Evolutionary conservation across 2,113 vertebrate species (phyloP).

Genomic region (Hemibates koningsi): DNA sequence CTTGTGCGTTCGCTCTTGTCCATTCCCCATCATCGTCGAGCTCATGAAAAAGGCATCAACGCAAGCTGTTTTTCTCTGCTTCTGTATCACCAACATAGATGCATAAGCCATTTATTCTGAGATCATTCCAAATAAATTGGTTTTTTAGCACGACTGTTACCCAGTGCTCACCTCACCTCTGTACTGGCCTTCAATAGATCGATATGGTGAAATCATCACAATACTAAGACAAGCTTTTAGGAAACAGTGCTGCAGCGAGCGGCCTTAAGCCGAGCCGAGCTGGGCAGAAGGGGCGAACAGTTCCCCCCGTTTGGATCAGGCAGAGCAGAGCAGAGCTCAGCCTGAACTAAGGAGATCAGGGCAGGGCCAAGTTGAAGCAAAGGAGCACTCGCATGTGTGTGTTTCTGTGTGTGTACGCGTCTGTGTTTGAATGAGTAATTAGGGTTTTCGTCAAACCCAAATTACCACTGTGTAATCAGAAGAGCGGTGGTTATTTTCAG

Average conservation of each 20-base stretch:
- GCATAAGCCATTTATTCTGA: not conserved
- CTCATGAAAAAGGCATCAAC: not conserved
- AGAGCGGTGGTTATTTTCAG: constrained; percentile 30
- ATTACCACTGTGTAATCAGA: constrained; percentile 49
- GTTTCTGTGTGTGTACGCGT: not conserved
- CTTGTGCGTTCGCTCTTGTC: not conserved
- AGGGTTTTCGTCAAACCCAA: constrained; percentile 31
- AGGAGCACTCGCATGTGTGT: not conserved
- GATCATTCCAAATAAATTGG: not conserved
- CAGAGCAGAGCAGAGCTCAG: not conserved
- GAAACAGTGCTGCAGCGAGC: not conserved
- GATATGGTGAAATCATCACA: not conserved
- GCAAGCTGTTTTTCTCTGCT: not conserved
- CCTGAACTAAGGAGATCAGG: constrained; percentile 4
- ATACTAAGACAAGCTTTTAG: not conserved
- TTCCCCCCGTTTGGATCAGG: not conserved
- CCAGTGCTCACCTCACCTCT: not conserved
- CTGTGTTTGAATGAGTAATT: constrained; percentile 50
- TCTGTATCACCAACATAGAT: not conserved
- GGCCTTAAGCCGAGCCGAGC: not conserved
- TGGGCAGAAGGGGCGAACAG: not conserved
- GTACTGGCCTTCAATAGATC: not conserved
- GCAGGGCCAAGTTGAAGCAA: not conserved
- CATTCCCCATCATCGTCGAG: not conserved
- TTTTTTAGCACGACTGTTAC: not conserved